Conservation (phyloP, 2,888 invertebrate genomes). For the Zaprionus obscuricornis region DNA sequence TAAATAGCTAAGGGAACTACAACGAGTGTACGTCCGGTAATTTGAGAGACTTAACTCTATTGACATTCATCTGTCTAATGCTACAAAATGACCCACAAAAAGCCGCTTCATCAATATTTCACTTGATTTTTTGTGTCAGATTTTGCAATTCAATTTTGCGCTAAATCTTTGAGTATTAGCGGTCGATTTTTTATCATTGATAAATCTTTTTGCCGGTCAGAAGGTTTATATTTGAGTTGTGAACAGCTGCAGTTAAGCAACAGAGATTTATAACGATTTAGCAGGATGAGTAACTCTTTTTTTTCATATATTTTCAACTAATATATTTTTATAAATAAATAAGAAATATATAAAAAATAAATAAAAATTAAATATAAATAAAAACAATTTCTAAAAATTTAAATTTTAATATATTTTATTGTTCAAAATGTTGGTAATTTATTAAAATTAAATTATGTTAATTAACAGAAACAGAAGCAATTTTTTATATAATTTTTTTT, state of each 20-base stretch:
- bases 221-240: constrained; percentile 18
- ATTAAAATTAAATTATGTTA: no score
- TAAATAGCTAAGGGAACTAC: constrained; percentile 35
- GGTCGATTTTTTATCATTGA: constrained; percentile 46
- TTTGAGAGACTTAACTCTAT: constrained; percentile 58
- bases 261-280: no score
- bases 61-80: constrained; percentile 56
- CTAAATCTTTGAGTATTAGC: constrained; percentile 40
- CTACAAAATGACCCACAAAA: constrained; percentile 65
- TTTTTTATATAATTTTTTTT: no score
- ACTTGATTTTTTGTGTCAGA: constrained; percentile 67
- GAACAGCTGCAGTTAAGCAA: no score
- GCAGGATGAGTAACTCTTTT: background rate
- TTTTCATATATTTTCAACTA: background rate
- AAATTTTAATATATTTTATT: no score
- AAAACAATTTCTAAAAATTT: no score
- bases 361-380: no score
- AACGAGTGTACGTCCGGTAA: constrained; percentile 54
- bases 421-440: no score
- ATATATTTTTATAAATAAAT: no score
- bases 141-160: constrained; percentile 71
- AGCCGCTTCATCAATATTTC: constrained; percentile 67
- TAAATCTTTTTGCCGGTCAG: no score
- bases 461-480: no score
- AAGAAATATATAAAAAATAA: no score